Evolutionary conservation across 2,797 vertebrate genomes (phyloP), one percentile per base, ranked within the genome.

Genomic region (Salarias fasciatus): DNA sequence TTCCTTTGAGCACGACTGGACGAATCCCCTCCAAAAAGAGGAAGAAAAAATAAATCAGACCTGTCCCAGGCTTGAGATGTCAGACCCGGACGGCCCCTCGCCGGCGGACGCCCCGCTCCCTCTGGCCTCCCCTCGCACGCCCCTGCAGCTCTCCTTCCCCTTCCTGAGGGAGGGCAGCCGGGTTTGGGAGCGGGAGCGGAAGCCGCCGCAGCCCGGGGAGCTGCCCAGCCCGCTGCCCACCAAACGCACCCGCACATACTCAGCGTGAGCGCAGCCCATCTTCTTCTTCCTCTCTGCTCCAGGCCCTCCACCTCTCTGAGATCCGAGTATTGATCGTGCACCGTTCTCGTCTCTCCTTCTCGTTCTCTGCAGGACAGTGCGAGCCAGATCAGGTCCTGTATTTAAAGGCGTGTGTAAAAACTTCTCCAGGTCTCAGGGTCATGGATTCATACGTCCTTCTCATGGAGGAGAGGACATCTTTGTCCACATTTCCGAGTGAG

Each of bases 401-500:
- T 99, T 92, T 84, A 98, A 96, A 83, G 97, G 97, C 0, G 89
- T 97, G 75, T 99, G 97, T 88, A 98, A 97, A 89, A 96, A 96
- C 92, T 99, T 99, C 90, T 99, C 95, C 29, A 94, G 97, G 77
- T 97, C 96, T 64, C 96, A 98, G 88, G 97, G 97, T 80, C 97
- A 99, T 0, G 97, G 97, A 38, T 99, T 98, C 91, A 96, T 99
- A 72, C 94, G 91, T 1, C 97, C 97, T 0, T 92, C 94, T 70
- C 94, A 91, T 0, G 96, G 97, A 70, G 94, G 95, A 12, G 97
- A 99, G 83, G 97, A 99, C 89, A 98, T 99, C 88, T 99, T 97
- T 0, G 97, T 99, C 63, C 97, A 99, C 8, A 96, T 99, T 52
- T 99, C 97, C 42, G 97, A 99, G 97, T 99, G 89, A 95, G 96